Conservation (phyloP, 2,888 invertebrate species). For the Troilus luridus region DNA sequence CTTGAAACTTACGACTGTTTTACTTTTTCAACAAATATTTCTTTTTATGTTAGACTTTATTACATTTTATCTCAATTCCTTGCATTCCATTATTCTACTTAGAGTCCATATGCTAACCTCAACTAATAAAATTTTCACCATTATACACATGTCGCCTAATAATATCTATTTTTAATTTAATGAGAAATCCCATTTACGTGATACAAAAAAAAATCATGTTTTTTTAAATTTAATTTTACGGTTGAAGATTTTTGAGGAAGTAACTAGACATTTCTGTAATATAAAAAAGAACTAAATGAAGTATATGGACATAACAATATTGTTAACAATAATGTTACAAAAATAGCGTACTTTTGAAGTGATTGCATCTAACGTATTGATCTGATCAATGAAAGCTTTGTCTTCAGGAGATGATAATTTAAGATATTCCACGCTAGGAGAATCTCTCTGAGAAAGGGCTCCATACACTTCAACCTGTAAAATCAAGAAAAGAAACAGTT, state of each 20-base stretch:
- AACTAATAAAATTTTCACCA: too few species aligned
- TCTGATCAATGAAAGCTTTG: slow-evolving; percentile 74
- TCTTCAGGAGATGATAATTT: slow-evolving; percentile 64
- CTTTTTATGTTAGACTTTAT: too few species aligned
- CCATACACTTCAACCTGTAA: slow-evolving; percentile 69
- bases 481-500: slow-evolving; percentile 38
- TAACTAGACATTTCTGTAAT: neutral
- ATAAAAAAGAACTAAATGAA: neutral
- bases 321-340: neutral
- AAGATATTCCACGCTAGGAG: slow-evolving; percentile 66
- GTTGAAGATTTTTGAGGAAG: neutral
- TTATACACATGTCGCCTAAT: too few species aligned
- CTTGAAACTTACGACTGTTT: too few species aligned
- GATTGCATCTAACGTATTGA: slow-evolving; percentile 75
- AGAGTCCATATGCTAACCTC: too few species aligned
- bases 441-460: slow-evolving; percentile 68
- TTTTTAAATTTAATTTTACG: too few species aligned
- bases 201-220: too few species aligned
- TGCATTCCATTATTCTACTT: too few species aligned
- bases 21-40: too few species aligned
- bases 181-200: too few species aligned
- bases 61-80: too few species aligned
- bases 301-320: neutral
- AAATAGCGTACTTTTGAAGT: slow-evolving; percentile 70
- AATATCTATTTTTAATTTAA: too few species aligned